Conservation (phyloP, 2,888 invertebrate species). For the Oxycera nigricornis region DNA sequence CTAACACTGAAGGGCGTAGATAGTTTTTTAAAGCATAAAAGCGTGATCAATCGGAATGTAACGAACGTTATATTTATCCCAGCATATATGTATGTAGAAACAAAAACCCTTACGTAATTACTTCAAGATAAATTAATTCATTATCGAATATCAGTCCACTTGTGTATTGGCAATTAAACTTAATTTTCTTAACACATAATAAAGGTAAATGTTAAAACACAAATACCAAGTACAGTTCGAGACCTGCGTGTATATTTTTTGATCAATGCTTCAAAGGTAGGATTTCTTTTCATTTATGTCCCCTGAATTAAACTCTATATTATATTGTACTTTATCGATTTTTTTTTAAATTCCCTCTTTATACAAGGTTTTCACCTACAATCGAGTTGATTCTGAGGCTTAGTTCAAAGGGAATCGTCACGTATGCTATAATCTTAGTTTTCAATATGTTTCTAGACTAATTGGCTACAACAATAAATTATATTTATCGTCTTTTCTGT, state of each 20-base stretch:
- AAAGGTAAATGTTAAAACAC: conserved; percentile 49
- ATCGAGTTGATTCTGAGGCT: no score
- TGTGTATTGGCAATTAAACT: conserved; percentile 13
- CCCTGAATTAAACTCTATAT: background rate
- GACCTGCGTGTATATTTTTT: conserved; percentile 39
- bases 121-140: conserved; percentile 1
- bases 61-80: conserved; percentile 9
- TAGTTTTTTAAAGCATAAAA: conserved; percentile 14
- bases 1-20: no score
- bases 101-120: background rate
- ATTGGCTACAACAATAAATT: conserved; percentile 2
- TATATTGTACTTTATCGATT: conserved; percentile 22
- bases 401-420: no score
- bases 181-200: conserved; percentile 15
- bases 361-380: no score
- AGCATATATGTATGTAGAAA: no score
- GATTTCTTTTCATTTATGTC: background rate
- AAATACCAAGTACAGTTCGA: conserved; percentile 48
- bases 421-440: background rate
- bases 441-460: background rate
- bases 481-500: conserved; percentile 27
- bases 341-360: conserved; percentile 8
- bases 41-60: conserved; percentile 34
- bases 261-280: background rate
- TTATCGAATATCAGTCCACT: conserved; percentile 26